Conservation (phyloP, 2,888 invertebrate species). For the Yponomeuta cagnagella region DNA sequence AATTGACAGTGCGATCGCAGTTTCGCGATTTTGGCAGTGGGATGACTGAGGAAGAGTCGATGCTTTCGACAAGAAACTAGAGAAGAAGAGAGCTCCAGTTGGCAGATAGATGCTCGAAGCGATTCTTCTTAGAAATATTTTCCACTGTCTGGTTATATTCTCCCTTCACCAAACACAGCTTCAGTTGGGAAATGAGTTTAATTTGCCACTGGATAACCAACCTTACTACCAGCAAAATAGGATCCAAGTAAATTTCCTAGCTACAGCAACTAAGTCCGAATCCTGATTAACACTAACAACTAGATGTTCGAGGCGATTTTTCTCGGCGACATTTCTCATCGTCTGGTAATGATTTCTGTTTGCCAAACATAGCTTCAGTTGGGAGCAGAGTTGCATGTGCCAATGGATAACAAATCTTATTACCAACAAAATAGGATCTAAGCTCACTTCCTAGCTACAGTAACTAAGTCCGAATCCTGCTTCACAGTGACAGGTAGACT, state of each 20-base stretch:
- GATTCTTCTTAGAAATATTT: constrained; percentile 87
- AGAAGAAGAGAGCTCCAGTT: constrained; percentile 32
- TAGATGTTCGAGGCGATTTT: constrained; percentile 92
- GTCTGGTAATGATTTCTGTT: constrained; percentile 92
- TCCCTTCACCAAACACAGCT: constrained; percentile 88
- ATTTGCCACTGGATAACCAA: neutral
- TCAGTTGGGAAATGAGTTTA: constrained; percentile 76
- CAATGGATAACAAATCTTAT: too few species aligned
- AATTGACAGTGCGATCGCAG: too few species aligned
- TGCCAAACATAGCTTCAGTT: constrained; percentile 87
- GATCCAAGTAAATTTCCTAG: constrained; percentile 52
- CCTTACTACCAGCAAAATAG: too few species aligned
- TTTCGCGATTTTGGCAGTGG: too few species aligned
- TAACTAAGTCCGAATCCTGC: constrained; percentile 90
- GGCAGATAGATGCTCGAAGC: constrained; percentile 91
- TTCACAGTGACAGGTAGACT: constrained; percentile 87
- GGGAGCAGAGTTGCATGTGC: constrained; percentile 50
- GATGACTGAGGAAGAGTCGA: too few species aligned
- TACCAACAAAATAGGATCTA: neutral
- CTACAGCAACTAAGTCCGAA: constrained; percentile 88
- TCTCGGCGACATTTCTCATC: constrained; percentile 91
- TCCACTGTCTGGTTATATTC: constrained; percentile 93
- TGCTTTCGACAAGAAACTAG: too few species aligned
- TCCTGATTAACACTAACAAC: constrained; percentile 91
- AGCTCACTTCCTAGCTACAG: constrained; percentile 79